Conservation (phyloP, 2,797 vertebrate genomes). For the Muscicapa comitata region DNA sequence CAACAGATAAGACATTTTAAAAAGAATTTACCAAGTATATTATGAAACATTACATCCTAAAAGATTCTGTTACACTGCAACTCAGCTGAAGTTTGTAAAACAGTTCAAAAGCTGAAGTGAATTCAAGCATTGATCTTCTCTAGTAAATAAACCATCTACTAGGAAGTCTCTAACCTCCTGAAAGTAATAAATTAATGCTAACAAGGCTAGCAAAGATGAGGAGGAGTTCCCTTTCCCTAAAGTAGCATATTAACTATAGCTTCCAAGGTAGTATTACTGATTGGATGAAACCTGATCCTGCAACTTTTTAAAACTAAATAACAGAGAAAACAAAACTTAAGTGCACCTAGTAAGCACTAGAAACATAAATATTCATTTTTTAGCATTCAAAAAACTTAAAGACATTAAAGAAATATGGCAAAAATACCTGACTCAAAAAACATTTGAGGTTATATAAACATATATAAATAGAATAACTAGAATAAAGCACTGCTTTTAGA, state of each 20-base stretch:
- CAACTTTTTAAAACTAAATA: conserved; percentile 34
- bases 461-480: neutral
- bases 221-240: neutral
- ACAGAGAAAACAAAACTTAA: conserved; percentile 2
- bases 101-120: neutral
- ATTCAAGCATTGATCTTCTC: neutral
- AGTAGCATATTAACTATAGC: conserved; percentile 57
- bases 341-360: neutral
- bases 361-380: neutral
- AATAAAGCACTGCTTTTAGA: neutral
- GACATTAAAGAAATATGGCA: neutral
- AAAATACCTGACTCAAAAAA: neutral
- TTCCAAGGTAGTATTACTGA: conserved; percentile 37
- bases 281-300: conserved; percentile 49
- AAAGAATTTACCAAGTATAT: neutral
- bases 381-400: neutral
- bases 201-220: neutral
- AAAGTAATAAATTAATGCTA: neutral
- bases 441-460: neutral
- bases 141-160: neutral
- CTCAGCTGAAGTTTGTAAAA: neutral
- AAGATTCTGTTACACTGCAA: neutral
- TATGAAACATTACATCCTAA: neutral
- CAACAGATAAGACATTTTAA: neutral
- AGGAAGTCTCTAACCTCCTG: neutral